Conservation (phyloP, 2,888 invertebrate genomes). For the Diaphora mendica region DNA sequence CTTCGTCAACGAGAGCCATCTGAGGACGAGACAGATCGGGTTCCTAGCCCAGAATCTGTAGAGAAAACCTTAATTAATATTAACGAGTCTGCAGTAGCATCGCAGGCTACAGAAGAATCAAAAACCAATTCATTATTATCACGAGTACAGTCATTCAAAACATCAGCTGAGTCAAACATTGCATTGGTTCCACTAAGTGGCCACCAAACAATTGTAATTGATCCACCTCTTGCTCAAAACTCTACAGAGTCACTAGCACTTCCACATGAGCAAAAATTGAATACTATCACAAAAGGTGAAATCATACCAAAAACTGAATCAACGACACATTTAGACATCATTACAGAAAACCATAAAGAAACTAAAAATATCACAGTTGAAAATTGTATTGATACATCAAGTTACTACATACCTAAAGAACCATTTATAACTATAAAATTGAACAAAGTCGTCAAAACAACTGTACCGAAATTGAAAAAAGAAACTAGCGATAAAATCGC, state of each 20-base stretch:
- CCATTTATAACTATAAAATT: conserved; percentile 82
- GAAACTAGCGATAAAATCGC: conserved; percentile 72
- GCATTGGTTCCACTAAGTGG: conserved; percentile 82
- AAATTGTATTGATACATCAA: conserved; percentile 67
- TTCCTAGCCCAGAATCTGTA: conserved; percentile 77
- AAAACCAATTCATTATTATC: conserved; percentile 74
- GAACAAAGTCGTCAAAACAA: conserved; percentile 80
- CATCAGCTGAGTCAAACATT: conserved; percentile 80
- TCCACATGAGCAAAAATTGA: conserved; percentile 38
- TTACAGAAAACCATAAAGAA: conserved; percentile 52
- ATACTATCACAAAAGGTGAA: conserved; percentile 38
- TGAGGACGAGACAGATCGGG: conserved; percentile 69
- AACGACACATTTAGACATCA: conserved; percentile 37
- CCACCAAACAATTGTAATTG: conserved; percentile 84
- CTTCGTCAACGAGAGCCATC: conserved; percentile 80
- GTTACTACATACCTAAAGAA: conserved; percentile 72
- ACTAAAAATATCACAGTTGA: conserved; percentile 47
- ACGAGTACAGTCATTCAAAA: conserved; percentile 81
- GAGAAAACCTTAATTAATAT: conserved; percentile 60
- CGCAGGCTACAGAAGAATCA: conserved; percentile 55
- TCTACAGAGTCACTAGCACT: conserved; percentile 33
- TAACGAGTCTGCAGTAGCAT: conserved; percentile 41
- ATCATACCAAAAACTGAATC: conserved; percentile 29
- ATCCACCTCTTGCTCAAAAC: conserved; percentile 75
- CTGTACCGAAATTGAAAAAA: conserved; percentile 77